Base-by-base conservation (phyloP, 2,113 vertebrate species). In the Actenoides hombroni region DNA sequence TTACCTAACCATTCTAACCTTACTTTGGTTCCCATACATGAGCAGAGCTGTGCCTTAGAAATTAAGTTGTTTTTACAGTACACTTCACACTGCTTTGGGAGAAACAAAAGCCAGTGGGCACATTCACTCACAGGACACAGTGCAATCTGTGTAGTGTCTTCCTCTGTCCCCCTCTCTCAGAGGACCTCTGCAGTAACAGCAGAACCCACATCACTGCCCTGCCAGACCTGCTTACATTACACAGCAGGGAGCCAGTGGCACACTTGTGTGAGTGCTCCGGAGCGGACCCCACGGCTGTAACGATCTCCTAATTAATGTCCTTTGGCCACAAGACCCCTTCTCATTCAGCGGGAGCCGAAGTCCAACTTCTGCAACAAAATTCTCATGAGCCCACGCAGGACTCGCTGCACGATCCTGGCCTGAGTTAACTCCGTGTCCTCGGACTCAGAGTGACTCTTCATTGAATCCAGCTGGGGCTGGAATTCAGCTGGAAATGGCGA, bases 401-500 rank as follows among this genome's bases (percentile, higher is more conserved):
- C 65, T 86, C 0, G 2, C 65, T 83, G 86, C 57, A 10, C 73
- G 81, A 81, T 92, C 92, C 88, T 90, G 94, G 91, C 81, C 92
- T 19, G 46, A 0, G 0, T 75, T 92, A 93, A 33, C 83, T 78
- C 83, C 71, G 73, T 0, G 20, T 92, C 90, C 90, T 48, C n/a
- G 1, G 57, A 44, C 84, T 91, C 24, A 5, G 65, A 91, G 95
- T 93, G 94, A 76, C 86, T 96, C 80, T 35, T 96, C 96, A 96
- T 93, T 94, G 88, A 94, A 96, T 95, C 95, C 95, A 95, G 96
- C 95, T 97, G 96, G 71, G 86, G 74, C 69, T 96, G 96, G 87
- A 97, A 94, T 96, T 96, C 70, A 4, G 65, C 86, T 97, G 94
- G 94, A 96, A 93, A 79, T 95, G 94, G 92, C n/a, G 7, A 9